A percentile compares a stretch with the other conserved stretches of the same genome.
These are phyloP conservation scores for Rhabdomys pumilio DNA, from an alignment of 2,797 vertebrate species.

Conservation along the genomic window DNA sequence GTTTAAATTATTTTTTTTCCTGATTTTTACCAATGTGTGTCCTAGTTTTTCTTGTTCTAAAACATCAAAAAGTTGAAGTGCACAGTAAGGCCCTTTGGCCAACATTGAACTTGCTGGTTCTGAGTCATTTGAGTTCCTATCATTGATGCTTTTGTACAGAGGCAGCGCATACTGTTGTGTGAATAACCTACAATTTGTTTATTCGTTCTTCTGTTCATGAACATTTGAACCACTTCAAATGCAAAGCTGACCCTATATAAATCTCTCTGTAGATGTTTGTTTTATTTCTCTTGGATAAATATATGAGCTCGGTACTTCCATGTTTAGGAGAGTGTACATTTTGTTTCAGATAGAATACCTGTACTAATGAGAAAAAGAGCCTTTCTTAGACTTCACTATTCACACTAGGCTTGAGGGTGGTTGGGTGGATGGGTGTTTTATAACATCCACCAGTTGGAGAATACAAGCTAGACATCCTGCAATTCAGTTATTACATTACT, in stretches of 20 bases:
- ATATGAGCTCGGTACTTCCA: background rate
- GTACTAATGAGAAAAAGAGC: background rate
- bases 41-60: constrained; percentile 41
- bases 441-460: background rate
- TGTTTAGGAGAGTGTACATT: background rate
- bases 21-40: background rate
- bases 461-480: background rate
- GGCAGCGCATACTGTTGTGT: background rate
- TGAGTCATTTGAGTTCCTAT: background rate
- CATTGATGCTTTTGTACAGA: background rate
- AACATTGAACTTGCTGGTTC: background rate
- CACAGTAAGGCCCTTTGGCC: background rate
- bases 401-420: background rate
- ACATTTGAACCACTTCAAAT: background rate
- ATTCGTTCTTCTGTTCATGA: background rate
- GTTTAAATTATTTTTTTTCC: background rate
- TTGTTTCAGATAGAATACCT: background rate
- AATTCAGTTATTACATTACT: background rate
- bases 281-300: constrained; percentile 58
- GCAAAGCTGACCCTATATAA: background rate
- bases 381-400: background rate
- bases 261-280: background rate
- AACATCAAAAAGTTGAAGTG: background rate
- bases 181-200: background rate
- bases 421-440: background rate